Base-by-base conservation (phyloP, 92 coral and sea anemone genomes). In the Porites cylindrica region DNA sequence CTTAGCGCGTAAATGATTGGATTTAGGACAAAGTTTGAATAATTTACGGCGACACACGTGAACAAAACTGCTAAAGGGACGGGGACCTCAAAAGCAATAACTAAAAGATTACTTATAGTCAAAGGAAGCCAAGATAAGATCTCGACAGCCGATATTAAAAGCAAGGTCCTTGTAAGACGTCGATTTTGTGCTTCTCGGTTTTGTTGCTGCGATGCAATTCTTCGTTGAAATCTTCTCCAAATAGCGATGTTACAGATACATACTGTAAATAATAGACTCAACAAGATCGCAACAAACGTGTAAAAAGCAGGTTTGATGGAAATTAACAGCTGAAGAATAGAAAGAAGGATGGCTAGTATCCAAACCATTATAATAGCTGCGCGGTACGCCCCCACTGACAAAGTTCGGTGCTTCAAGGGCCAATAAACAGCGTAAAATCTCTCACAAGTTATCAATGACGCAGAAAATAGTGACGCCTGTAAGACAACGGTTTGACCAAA, bases 121-220 rank as follows among this genome's bases (percentile, higher is more conserved):
- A 76, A 3, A 1, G 80, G 80, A 16, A 76, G 68, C 66, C 68
- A 76, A 11, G 52, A 58, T 17, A 76, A 16, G 51, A 76, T 24
- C 24, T 66, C 50, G 29, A 76, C 10, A 6, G 6, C 4, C 1
- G 80, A 76, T 14, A 59, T 67, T 13, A 76, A 76, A 32, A 76
- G 4, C 80, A 76, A 58, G 5, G 80, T 76, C 11, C 26, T 76
- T 76, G 80, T 59, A 2, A 76, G 29, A 16, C 80, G 53, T 60
- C 54, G 61, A 26, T 52, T 75, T 8, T 26, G 80, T 29, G 12
- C 56, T 1, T 7, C 65, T 24, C 51, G 26, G 47, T 16, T 76
- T 16, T 24, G 13, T 17, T 24, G 80, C 4, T 58, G 51, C 6
- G 68, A 59, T 13, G 50, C 52, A 17, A 76, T 1, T 1, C 50